Conservation (phyloP, 2,797 vertebrate species). For the Scleropages formosus region DNA sequence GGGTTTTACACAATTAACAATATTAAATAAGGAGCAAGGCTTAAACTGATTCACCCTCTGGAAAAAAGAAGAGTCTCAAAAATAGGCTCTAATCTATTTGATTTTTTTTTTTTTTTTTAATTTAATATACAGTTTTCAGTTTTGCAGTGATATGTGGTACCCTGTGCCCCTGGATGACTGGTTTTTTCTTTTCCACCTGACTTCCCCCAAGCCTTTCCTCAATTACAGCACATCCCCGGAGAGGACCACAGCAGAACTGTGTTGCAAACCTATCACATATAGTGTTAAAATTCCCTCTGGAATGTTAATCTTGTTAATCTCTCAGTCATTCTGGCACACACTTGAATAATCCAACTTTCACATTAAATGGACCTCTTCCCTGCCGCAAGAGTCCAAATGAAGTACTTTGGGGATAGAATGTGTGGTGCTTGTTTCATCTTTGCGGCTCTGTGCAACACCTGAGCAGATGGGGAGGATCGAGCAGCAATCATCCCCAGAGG, state of each 20-base stretch:
- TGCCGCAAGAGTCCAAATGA: conserved; percentile 17
- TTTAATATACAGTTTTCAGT: not conserved
- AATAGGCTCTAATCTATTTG: too few species aligned
- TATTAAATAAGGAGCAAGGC: too few species aligned
- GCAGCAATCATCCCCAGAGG: not conserved
- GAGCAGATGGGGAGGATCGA: not conserved
- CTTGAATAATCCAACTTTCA: conserved; percentile 65
- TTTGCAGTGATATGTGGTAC: not conserved
- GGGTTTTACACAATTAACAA: too few species aligned
- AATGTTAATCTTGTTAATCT: conserved; percentile 90
- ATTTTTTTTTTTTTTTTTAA: too few species aligned
- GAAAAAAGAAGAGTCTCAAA: too few species aligned
- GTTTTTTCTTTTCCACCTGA: conserved; percentile 68
- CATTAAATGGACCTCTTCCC: conserved; percentile 53
- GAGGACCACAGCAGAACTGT: conserved; percentile 64
- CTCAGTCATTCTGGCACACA: conserved; percentile 52
- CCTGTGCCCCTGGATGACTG: not conserved
- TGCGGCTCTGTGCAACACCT: not conserved
- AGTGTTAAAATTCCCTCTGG: conserved; percentile 78
- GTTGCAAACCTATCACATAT: conserved; percentile 78
- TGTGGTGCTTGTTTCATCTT: conserved; percentile 11
- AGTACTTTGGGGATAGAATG: not conserved
- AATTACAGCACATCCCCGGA: conserved; percentile 55
- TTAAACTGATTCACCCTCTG: too few species aligned
- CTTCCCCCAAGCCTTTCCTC: conserved; percentile 61